These are phyloP conservation scores for Cyprinodon diabolis DNA, from an alignment of 2,797 vertebrate genomes.

Conservation along the genomic window DNA sequence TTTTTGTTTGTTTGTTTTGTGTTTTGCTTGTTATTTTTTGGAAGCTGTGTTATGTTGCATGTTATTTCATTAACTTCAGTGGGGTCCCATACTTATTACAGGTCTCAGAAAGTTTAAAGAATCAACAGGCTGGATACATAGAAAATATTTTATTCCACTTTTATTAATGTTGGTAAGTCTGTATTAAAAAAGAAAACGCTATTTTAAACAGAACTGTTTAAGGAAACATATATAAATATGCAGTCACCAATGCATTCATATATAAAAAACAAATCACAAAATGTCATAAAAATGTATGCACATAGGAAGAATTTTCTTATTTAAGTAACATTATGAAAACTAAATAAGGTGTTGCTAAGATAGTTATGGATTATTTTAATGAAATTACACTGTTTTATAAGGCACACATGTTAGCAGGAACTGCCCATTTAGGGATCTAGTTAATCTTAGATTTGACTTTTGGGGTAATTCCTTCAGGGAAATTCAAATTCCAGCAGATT, in stretches of 20 bases:
- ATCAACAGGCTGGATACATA: constrained; percentile 68
- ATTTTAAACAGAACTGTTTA: background rate
- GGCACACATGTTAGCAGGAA: too few species aligned
- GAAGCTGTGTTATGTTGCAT: constrained; percentile 15
- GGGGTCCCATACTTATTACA: constrained; percentile 6
- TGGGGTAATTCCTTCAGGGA: too few species aligned
- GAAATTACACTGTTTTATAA: background rate
- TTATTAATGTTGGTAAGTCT: background rate
- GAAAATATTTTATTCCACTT: background rate
- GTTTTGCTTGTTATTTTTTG: background rate
- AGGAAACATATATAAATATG: too few species aligned
- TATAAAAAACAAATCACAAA: background rate
- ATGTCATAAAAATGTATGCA: background rate
- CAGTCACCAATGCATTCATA: background rate
- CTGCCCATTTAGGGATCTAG: background rate
- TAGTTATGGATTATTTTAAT: background rate
- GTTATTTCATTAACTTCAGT: background rate
- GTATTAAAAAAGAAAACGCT: background rate
- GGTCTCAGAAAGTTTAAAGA: constrained; percentile 59
- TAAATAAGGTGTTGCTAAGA: background rate
- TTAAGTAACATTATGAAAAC: background rate
- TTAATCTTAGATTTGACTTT: too few species aligned
- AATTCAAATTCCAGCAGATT: too few species aligned
- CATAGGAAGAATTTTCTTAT: background rate
- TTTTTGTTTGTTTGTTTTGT: background rate